These are phyloP conservation scores for Neotoxoptera formosana DNA, from an alignment of 1,140 invertebrate genomes.

Conservation along the genomic window DNA sequence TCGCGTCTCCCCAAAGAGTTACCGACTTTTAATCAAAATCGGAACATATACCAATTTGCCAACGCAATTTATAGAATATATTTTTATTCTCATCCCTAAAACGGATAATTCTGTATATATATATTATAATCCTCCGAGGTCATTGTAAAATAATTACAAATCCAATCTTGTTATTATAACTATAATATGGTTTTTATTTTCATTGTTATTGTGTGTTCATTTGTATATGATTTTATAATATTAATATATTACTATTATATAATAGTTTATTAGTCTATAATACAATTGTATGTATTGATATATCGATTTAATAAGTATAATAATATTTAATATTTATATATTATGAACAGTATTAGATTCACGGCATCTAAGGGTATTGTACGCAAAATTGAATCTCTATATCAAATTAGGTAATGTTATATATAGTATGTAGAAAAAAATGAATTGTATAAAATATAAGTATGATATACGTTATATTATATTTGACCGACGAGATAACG, in stretches of 20 bases:
- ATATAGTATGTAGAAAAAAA: neutral
- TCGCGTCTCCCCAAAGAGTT: neutral
- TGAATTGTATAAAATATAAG: accelerated
- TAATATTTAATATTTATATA: too few relatives aligned
- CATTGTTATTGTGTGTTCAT: neutral
- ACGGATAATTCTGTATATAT: neutral
- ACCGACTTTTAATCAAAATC: neutral
- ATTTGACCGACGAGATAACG: neutral
- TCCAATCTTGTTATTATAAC: neutral
- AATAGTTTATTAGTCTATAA: neutral
- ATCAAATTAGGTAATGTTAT: too few relatives aligned
- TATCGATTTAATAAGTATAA: too few relatives aligned
- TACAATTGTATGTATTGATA: neutral
- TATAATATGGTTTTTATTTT: neutral
- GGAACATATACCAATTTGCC: neutral
- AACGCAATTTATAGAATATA: neutral
- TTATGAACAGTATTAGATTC: too few relatives aligned
- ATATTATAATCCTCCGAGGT: neutral
- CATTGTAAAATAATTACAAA: neutral
- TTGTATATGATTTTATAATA: too few relatives aligned
- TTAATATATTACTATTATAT: too few relatives aligned
- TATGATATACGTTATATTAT: neutral
- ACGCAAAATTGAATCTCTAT: too few relatives aligned
- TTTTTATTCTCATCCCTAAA: neutral
- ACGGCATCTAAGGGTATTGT: too few relatives aligned